Evolutionary conservation across 1,140 invertebrate species (phyloP).

Genomic region (Drosophila trapezifrons): DNA sequence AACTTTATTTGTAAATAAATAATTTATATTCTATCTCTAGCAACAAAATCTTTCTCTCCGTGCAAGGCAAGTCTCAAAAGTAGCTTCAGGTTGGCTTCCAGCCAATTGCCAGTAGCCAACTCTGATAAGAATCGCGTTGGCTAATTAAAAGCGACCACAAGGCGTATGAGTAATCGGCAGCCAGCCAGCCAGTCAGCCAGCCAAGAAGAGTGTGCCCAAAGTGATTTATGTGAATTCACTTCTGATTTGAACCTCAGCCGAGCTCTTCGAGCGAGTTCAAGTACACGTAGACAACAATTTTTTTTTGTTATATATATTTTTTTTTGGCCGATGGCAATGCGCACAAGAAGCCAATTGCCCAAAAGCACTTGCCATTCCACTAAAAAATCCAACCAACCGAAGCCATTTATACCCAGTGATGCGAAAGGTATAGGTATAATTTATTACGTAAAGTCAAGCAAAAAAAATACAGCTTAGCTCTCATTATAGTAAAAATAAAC

Average conservation of each 20-base stretch:
- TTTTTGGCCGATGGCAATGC: constrained; percentile 50
- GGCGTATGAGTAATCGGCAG: constrained; percentile 46
- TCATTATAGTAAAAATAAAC: too few species aligned
- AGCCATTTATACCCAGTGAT: constrained; percentile 24
- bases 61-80: constrained; percentile 9
- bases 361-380: constrained; percentile 41
- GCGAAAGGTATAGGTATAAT: constrained; percentile 5
- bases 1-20: background rate
- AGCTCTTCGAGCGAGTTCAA: constrained; percentile 60
- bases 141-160: constrained; percentile 52
- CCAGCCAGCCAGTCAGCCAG: constrained; percentile 23
- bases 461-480: too few species aligned
- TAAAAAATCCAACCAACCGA: constrained; percentile 14
- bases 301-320: constrained; percentile 21
- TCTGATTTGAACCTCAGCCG: constrained; percentile 60
- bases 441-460: background rate
- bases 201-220: constrained; percentile 39
- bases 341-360: constrained; percentile 53
- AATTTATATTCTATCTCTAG: background rate
- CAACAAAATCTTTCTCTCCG: background rate
- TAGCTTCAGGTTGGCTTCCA: constrained; percentile 28
- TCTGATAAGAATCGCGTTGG: constrained; percentile 49
- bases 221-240: constrained; percentile 54
- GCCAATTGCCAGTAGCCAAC: constrained; percentile 29
- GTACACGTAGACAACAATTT: constrained; percentile 54